A percentile compares a stretch with the other conserved stretches of the same genome.
Conservation (phyloP, 2,113 vertebrate genomes). For the Calypte anna region DNA sequence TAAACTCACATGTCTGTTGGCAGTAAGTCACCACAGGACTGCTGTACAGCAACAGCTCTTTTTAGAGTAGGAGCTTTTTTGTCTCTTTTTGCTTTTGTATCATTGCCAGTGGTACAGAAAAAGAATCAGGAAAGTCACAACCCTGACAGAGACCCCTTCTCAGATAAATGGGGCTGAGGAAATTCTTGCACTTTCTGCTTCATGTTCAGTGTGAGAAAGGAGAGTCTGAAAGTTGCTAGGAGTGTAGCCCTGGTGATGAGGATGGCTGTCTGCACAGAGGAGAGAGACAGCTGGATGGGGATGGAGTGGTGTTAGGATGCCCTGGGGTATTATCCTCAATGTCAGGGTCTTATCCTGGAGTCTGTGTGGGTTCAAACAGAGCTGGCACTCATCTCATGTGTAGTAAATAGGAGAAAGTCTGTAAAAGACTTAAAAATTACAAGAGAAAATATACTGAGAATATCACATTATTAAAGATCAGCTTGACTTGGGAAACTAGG, state of each 20-base stretch:
- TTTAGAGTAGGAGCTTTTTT: not conserved
- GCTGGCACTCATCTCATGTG: rapidly evolving
- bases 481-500: not conserved
- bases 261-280: rapidly evolving
- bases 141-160: not conserved
- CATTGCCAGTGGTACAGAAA: not conserved
- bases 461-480: not conserved
- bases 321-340: rapidly evolving
- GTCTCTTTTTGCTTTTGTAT: not conserved
- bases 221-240: not conserved
- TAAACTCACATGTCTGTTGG: constrained; percentile 54
- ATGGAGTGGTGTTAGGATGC: not conserved
- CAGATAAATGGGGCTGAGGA: not conserved
- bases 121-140: constrained; percentile 14
- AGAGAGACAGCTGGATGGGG: not conserved
- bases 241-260: not conserved
- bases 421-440: not conserved
- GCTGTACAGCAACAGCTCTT: not conserved
- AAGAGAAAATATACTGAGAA: not conserved
- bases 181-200: not conserved
- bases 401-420: not conserved
- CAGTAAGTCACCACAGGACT: constrained; percentile 24
- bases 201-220: not conserved
- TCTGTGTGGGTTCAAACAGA: not conserved
- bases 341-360: rapidly evolving